phyloP scores from a whole-genome alignment of 2,888 invertebrate genomes.

The Mellilla xanthometata region DNA sequence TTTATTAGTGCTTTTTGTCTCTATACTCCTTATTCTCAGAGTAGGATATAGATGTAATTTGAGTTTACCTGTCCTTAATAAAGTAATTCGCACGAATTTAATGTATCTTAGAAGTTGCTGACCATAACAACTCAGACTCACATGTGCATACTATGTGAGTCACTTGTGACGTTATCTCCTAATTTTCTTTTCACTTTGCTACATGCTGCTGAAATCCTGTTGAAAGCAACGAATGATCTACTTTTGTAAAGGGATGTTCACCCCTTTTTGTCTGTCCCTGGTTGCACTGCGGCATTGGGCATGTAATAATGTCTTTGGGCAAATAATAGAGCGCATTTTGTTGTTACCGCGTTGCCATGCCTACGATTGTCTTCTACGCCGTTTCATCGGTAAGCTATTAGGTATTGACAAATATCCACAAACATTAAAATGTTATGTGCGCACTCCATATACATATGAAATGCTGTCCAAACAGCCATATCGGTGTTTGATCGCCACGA shows the following conservation, averaged over 20 bases:
- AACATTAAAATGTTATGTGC: conserved; percentile 42
- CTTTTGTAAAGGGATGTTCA: not conserved
- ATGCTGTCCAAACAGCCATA: conserved; percentile 54
- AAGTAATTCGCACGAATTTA: too few relatives aligned
- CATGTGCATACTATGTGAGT: too few relatives aligned
- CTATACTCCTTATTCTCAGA: too few relatives aligned
- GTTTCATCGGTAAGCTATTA: conserved; percentile 65
- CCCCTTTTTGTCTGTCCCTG: conserved; percentile 1
- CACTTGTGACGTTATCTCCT: too few relatives aligned
- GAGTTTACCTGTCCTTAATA: too few relatives aligned
- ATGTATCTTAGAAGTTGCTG: too few relatives aligned
- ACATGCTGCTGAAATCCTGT: too few relatives aligned
- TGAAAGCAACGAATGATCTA: too few relatives aligned
- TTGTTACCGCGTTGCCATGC: conserved; percentile 64
- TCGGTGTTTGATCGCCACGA: conserved; percentile 54
- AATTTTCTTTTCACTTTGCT: too few relatives aligned
- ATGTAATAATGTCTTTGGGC: conserved; percentile 22
- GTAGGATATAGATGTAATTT: too few relatives aligned
- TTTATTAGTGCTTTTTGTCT: too few relatives aligned
- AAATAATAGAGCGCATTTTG: conserved; percentile 50
- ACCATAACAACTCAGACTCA: too few relatives aligned
- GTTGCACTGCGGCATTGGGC: conserved; percentile 15
- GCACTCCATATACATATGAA: conserved; percentile 40
- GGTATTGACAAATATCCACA: conserved; percentile 71
- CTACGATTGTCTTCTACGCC: conserved; percentile 70